Evolutionary conservation across 1,140 invertebrate species (phyloP), one percentile per base, ranked within the genome.

Genomic region (Trichomalopsis sarcophagae): DNA sequence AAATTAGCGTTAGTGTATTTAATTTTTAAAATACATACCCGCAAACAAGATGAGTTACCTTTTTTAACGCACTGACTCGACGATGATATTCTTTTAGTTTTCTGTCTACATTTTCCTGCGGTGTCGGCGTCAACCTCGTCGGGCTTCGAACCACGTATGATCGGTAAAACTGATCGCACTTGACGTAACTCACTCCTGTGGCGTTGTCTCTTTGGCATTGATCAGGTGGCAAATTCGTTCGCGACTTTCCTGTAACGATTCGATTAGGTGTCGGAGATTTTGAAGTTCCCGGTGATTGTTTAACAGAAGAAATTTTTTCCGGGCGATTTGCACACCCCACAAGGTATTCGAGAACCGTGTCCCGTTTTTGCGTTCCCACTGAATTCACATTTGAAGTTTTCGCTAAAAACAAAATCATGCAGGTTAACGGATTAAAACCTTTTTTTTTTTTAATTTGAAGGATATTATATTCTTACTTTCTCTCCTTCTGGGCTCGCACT

Each of bases 331-430:
- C 77, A 13, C 50, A 14, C 21, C 36, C 33, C 10, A n/a, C 30
- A 0, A 79, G n/a, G 30, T 66, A 79, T 27, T 79, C 50, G 1
- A 79, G 30, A 0, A 79, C 77, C 13, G 30, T 33, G 30, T 79
- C 77, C 1, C 75, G 75, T 23, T 77, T 77, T 55, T 77, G 75
- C 47, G 75, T 75, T 0, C 36, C 74, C 14, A 73, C 36, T 14
- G 74, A 44, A 44, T n/a, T 27, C 47, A 2, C 47, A 4, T 40
- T 21, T 23, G 47, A 27, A 36, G 14, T 11, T 17, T 62, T 62
- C 4, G 17, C 68, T 27, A 71, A 30, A 33, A 66, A 44, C 9
- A 66, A 66, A 21, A n/a, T 66, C 4, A 66, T 17, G 13, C 6
- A 66, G 5, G 33, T 36, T 36, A 36, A 6, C 33, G 5, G 33